Percentiles rank a stretch among this genome's conserved stretches.
These are phyloP conservation scores for Megaleporinus macrocephalus DNA, from an alignment of 2,113 vertebrate species.

Conservation along the genomic window DNA sequence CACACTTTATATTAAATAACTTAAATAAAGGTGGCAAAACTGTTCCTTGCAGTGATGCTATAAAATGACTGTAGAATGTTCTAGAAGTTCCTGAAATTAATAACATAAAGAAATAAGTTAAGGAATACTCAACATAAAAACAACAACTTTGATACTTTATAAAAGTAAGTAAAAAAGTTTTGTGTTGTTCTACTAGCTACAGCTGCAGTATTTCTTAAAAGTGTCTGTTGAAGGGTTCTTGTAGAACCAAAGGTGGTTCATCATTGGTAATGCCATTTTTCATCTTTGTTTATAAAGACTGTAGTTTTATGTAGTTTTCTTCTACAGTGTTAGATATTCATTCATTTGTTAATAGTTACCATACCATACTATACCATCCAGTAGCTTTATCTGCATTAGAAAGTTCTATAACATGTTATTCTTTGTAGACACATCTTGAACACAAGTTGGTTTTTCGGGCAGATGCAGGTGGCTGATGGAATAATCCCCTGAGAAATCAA, in stretches of 20 bases:
- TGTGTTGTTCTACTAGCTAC: no score
- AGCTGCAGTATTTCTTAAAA: no score
- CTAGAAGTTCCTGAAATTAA: not conserved
- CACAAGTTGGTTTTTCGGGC: constrained; percentile 47
- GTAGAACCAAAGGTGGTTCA: no score
- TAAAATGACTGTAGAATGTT: not conserved
- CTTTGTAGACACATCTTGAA: not conserved
- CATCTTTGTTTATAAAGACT: no score
- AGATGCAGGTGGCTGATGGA: constrained; percentile 71
- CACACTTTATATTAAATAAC: not conserved
- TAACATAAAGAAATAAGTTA: no score
- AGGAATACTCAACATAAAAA: no score
- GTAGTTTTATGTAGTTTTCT: no score
- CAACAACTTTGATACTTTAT: no score
- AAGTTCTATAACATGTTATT: not conserved
- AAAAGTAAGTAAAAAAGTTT: no score
- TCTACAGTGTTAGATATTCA: no score
- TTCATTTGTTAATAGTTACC: not conserved
- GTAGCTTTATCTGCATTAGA: not conserved
- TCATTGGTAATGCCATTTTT: no score
- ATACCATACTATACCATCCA: not conserved
- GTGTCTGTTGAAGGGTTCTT: no score
- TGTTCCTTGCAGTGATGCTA: not conserved
- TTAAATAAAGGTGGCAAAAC: not conserved
- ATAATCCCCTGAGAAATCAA: constrained; percentile 73